Base-by-base conservation (phyloP, 2,797 vertebrate species). In the Tachyglossus aculeatus region DNA sequence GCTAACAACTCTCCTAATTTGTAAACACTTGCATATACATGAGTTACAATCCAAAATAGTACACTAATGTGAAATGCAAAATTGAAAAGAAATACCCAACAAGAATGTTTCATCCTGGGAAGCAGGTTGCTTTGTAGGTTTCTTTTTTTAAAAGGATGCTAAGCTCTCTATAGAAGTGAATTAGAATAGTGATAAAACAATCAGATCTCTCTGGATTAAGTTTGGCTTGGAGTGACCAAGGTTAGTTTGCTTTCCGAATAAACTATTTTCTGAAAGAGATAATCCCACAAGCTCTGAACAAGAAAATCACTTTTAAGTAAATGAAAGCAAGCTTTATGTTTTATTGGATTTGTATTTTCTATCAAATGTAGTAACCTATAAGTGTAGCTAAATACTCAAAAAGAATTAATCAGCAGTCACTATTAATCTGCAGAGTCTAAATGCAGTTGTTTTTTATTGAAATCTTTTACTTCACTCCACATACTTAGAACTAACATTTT, bases 311-410 rank as follows among this genome's bases (percentile, higher is more conserved):
- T 88, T 86, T 85, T 67, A 87, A 76, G 47, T 81, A 69, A 87
- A 80, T 83, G 76, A 90, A 86, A 84, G 43, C 21, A 41, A 84
- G 61, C 48, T 62, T 82, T 86, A 77, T 25, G 57, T 75, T 85
- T 86, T 78, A 85, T 78, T 80, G 51, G 64, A 79, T 83, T 78
- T 89, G 69, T 81, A 55, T 77, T 88, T 87, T 74, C 70, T 79
- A 56, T 73, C 80, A 77, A 67, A 86, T 70, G 64, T 50, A 71
- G 60, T 36, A 77, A 84, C 78, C 61, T 32, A 53, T 74, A 86
- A 56, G 53, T 66, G 62, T 25, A 86, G 62, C 67, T 48, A 73
- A 80, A 62, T 67, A 74, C 78, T 66, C 62, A 75, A 74, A 83
- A 71, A 44, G 72, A 83, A 80, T 63, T 80, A 64, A 71, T 61